Evolutionary conservation across 1,140 invertebrate genomes (phyloP).

Genomic region (Periplaneta americana): DNA sequence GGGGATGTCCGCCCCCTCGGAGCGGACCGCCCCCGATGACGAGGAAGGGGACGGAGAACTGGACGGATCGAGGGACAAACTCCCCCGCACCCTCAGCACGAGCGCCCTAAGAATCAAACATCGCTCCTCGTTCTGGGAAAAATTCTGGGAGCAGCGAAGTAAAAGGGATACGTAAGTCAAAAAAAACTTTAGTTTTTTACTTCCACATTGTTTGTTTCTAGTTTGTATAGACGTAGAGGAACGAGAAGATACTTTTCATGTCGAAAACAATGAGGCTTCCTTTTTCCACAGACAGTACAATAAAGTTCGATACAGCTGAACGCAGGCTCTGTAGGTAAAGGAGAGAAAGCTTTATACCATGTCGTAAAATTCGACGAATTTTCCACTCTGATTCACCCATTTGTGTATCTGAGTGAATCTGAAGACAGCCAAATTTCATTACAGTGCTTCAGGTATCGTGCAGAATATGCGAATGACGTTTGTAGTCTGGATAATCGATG

Average conservation of each 20-base stretch:
- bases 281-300: background rate
- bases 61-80: background rate
- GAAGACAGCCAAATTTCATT: no score
- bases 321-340: background rate
- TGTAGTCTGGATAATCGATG: no score
- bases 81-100: slow-evolving; percentile 71
- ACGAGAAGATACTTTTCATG: no score
- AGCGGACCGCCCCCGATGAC: slow-evolving; percentile 1
- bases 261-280: background rate
- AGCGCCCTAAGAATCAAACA: slow-evolving; percentile 69
- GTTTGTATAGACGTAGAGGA: no score
- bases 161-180: slow-evolving; percentile 22
- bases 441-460: no score
- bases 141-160: slow-evolving; percentile 64
- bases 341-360: background rate
- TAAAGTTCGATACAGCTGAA: background rate
- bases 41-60: slow-evolving; percentile 36
- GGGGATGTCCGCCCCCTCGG: slow-evolving; percentile 24
- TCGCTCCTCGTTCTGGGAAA: slow-evolving; percentile 73
- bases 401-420: no score
- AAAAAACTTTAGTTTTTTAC: background rate
- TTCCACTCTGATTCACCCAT: background rate
- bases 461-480: no score
- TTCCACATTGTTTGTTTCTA: background rate
- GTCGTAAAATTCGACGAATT: background rate